A percentile compares a stretch with the other conserved stretches of the same genome.
Conservation (phyloP, 2,113 vertebrate species). For the Helogale parvula region DNA sequence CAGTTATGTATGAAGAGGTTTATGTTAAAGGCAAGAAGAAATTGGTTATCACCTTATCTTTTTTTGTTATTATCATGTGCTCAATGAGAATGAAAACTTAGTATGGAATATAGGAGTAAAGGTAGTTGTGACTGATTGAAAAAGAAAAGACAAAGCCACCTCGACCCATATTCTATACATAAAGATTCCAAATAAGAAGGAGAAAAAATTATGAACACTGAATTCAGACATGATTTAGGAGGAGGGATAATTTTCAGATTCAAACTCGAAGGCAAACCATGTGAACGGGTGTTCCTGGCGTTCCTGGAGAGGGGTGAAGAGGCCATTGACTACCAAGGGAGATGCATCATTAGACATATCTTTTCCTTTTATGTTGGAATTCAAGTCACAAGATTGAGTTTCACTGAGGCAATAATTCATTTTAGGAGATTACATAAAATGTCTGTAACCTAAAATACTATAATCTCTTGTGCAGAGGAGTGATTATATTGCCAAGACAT, state of each 20-base stretch:
- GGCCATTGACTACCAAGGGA: neutral
- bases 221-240: slow-evolving; percentile 16
- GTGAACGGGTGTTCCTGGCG: neutral
- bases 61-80: neutral
- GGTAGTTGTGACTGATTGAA: neutral
- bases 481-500: neutral
- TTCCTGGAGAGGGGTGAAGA: neutral
- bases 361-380: slow-evolving; percentile 60
- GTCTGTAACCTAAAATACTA: slow-evolving; percentile 12
- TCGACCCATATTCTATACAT: neutral
- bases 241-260: neutral
- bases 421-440: slow-evolving; percentile 55
- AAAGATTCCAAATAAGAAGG: neutral
- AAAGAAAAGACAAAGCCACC: slow-evolving; percentile 32
- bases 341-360: slow-evolving; percentile 58
- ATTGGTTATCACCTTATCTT: neutral
- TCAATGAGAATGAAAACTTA: neutral
- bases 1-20: neutral
- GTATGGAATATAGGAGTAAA: fast-evolving
- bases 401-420: neutral
- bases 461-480: slow-evolving; percentile 1
- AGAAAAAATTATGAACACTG: neutral
- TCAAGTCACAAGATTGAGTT: slow-evolving; percentile 63
- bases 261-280: neutral
- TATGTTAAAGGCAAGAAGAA: neutral